These are phyloP conservation scores for Peromyscus californicus DNA, from an alignment of 2,113 vertebrate species.

Conservation along the genomic window DNA sequence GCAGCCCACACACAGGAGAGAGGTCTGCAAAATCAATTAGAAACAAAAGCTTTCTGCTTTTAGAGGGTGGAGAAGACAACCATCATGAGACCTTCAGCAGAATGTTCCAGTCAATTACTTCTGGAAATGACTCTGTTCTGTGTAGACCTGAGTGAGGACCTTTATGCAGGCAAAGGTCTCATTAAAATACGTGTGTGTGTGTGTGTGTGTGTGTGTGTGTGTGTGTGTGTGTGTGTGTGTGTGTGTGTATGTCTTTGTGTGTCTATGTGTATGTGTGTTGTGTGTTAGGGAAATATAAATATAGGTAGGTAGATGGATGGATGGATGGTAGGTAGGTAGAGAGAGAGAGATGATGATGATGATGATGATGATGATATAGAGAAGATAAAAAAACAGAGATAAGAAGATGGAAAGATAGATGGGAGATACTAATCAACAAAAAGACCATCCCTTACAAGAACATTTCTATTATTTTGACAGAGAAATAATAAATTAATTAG, in stretches of 20 bases:
- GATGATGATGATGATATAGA: not conserved
- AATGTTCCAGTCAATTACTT: constrained; percentile 35
- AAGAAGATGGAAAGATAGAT: not conserved
- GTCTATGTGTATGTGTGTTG: no score
- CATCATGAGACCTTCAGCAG: not conserved
- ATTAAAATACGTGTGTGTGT: not conserved
- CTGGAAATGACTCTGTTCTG: not conserved
- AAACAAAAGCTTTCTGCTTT: constrained; percentile 51
- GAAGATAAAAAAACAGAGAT: not conserved
- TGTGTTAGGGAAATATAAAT: not conserved
- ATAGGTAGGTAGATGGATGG: not conserved
- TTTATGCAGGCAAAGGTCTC: not conserved
- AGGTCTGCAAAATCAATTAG: constrained; percentile 13
- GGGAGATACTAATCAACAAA: not conserved
- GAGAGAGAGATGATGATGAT: not conserved
- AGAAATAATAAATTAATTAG: not conserved
- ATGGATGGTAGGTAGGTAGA: not conserved
- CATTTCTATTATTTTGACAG: not conserved
- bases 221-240: not conserved
- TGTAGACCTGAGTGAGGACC: not conserved
- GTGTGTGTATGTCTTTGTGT: not conserved
- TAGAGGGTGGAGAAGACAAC: not conserved
- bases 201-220: not conserved
- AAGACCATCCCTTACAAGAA: not conserved
- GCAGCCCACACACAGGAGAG: constrained; percentile 21